A percentile compares a stretch with the other conserved stretches of the same genome.
Conservation (phyloP, 2,797 vertebrate species). For the Takifugu rubripes region DNA sequence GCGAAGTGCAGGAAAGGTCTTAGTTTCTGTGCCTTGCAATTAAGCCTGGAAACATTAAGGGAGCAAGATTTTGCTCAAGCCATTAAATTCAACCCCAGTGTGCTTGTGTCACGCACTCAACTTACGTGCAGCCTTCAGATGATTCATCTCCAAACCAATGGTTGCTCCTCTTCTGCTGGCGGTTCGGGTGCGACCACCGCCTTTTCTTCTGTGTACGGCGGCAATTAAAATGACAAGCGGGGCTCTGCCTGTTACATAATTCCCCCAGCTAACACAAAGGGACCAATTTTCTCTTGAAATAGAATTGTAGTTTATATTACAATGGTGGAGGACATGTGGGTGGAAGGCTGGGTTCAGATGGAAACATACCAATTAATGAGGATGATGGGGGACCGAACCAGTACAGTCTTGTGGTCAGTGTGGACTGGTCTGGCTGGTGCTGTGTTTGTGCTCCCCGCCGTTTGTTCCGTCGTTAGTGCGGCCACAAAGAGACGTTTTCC, state of each 20-base stretch:
- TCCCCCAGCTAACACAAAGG: slow-evolving; percentile 70
- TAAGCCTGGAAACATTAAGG: slow-evolving; percentile 21
- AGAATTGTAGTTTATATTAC: slow-evolving; percentile 64
- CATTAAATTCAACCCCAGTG: too few species aligned
- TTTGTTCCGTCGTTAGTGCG: not conserved
- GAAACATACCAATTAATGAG: slow-evolving; percentile 68
- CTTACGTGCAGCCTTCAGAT: slow-evolving; percentile 22
- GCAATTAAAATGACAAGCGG: slow-evolving; percentile 72
- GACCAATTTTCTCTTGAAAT: slow-evolving; percentile 73
- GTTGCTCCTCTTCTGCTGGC: slow-evolving; percentile 37
- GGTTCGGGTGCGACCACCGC: slow-evolving; percentile 21
- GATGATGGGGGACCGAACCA: slow-evolving; percentile 48
- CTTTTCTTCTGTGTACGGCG: slow-evolving; percentile 45
- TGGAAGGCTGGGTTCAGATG: slow-evolving; percentile 53
- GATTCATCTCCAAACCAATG: slow-evolving; percentile 36
- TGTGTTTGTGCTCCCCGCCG: not conserved
- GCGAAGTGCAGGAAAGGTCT: slow-evolving; percentile 21
- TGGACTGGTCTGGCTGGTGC: slow-evolving; percentile 13
- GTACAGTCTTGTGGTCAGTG: slow-evolving; percentile 2
- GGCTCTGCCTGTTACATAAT: slow-evolving; percentile 69
- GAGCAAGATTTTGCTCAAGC: slow-evolving; percentile 11
- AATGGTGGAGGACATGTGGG: slow-evolving; percentile 61
- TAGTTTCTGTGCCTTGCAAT: slow-evolving; percentile 12
- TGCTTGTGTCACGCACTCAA: not conserved
- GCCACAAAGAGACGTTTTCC: too few species aligned